These are phyloP conservation scores for Kradibia gibbosae DNA, from an alignment of 1,140 invertebrate species.

Conservation along the genomic window DNA sequence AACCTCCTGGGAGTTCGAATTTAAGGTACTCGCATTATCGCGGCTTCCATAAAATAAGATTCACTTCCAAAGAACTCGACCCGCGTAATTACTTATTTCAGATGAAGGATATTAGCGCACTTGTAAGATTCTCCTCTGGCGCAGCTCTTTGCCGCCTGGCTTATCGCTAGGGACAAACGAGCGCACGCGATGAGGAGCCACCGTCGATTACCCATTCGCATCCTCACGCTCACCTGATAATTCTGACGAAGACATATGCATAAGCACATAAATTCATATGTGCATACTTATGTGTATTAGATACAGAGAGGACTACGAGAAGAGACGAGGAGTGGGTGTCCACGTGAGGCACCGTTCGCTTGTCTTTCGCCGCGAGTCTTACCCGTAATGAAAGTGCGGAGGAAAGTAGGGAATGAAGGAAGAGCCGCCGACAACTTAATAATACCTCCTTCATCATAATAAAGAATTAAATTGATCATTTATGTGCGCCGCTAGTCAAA, in stretches of 20 bases:
- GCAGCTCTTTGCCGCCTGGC: neutral
- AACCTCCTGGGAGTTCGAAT: neutral
- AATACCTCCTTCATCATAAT: neutral
- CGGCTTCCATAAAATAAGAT: neutral
- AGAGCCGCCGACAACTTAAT: neutral
- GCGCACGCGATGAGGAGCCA: neutral
- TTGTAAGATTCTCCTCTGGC: neutral
- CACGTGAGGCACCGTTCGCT: neutral
- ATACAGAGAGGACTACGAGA: constrained; percentile 54
- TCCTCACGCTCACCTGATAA: constrained; percentile 65
- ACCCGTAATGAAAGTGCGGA: neutral
- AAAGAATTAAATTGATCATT: neutral
- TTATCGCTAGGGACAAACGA: neutral
- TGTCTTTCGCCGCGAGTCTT: neutral
- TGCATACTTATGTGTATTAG: too few relatives aligned
- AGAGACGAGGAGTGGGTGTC: neutral
- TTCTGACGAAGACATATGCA: constrained; percentile 44
- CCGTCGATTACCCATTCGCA: constrained; percentile 34
- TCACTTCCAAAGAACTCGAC: neutral
- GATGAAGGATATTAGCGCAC: neutral
- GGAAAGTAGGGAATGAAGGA: neutral
- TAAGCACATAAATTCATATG: too few relatives aligned
- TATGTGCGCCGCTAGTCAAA: neutral
- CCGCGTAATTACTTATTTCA: neutral
- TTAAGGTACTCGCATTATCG: neutral